A percentile compares a stretch with the other conserved stretches of the same genome.
Conservation (phyloP, 2,888 invertebrate species). For the Phengaris alcon region DNA sequence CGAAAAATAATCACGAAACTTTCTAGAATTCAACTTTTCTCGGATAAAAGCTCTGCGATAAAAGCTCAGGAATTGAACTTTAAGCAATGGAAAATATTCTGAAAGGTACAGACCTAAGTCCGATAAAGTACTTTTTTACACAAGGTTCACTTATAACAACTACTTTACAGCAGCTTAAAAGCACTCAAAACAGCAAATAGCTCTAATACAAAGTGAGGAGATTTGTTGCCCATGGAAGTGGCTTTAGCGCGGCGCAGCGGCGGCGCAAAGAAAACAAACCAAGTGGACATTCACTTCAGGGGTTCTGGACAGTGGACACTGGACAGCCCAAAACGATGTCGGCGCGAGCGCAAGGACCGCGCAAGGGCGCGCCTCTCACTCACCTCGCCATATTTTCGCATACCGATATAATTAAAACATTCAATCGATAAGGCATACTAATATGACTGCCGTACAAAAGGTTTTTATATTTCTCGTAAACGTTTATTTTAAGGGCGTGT, state of each 20-base stretch:
- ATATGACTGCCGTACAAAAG: slow-evolving; percentile 28
- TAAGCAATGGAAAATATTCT: neutral
- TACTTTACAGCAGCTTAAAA: slow-evolving; percentile 4
- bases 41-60: no score
- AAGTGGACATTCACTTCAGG: slow-evolving; percentile 60
- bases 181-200: slow-evolving; percentile 11
- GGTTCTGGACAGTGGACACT: slow-evolving; percentile 49
- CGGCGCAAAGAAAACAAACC: slow-evolving; percentile 42
- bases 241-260: slow-evolving; percentile 21
- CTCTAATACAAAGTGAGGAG: slow-evolving; percentile 6
- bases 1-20: no score
- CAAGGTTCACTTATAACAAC: neutral
- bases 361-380: slow-evolving; percentile 77
- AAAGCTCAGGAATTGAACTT: no score
- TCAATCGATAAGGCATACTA: slow-evolving; percentile 49
- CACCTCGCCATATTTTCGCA: slow-evolving; percentile 62
- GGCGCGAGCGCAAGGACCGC: slow-evolving; percentile 58
- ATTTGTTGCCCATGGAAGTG: slow-evolving; percentile 21
- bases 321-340: slow-evolving; percentile 57
- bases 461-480: slow-evolving; percentile 12
- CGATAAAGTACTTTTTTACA: neutral
- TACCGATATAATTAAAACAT: slow-evolving; percentile 57
- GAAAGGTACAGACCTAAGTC: neutral
- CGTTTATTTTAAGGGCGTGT: neutral
- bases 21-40: no score